Conservation (phyloP, 2,113 vertebrate species). For the Illadopsis cleaveri region DNA sequence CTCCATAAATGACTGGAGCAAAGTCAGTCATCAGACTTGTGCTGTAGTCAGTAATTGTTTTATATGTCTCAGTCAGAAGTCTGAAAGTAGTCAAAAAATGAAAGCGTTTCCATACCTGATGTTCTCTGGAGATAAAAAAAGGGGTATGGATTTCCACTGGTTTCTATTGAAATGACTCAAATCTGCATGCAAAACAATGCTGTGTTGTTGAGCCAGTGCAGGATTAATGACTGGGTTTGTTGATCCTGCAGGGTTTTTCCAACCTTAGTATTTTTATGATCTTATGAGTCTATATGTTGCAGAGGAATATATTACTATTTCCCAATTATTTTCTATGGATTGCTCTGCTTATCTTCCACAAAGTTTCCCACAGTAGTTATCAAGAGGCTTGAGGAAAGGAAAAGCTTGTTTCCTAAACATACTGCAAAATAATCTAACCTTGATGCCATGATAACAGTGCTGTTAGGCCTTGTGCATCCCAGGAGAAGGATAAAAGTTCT, state of each 20-base stretch:
- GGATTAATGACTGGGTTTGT: background rate
- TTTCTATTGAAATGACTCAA: background rate
- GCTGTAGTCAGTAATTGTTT: background rate
- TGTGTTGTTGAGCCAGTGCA: background rate
- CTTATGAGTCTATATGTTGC: background rate
- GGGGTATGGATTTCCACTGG: background rate
- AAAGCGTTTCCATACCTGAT: background rate
- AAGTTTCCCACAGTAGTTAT: background rate
- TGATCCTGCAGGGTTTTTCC: background rate
- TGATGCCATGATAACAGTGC: background rate
- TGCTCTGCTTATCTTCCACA: background rate
- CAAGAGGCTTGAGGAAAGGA: background rate
- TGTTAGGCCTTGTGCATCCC: background rate
- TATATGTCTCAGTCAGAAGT: background rate
- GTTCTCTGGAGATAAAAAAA: background rate
- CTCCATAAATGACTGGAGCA: background rate
- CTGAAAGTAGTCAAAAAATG: background rate
- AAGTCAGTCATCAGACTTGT: background rate
- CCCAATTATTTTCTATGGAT: background rate
- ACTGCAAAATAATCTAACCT: background rate
- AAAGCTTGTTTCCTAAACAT: background rate
- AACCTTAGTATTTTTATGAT: background rate
- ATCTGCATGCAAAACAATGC: background rate
- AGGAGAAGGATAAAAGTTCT: background rate
- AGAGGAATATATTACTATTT: background rate